Percentiles rank a stretch among this genome's conserved stretches.
phyloP scores from a whole-genome alignment of 35 echinoderm and acorn worm genomes.

The Heliocidaris tuberculata region DNA sequence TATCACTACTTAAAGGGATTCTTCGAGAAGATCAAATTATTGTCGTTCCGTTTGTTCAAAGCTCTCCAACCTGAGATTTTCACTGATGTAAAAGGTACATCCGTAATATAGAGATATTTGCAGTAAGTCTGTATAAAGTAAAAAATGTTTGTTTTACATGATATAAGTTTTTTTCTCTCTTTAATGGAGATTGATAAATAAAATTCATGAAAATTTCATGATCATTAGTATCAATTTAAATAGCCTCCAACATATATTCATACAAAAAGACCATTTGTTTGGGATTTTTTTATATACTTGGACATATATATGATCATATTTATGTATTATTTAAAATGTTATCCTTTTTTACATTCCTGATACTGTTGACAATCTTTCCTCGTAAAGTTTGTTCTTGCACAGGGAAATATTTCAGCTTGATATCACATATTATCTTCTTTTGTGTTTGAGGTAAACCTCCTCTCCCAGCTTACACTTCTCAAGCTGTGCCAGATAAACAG shows the following conservation, averaged over 20 bases:
- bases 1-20: not conserved
- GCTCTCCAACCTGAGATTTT: not conserved
- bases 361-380: not conserved
- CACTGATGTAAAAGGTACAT: not conserved
- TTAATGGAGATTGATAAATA: too few species aligned
- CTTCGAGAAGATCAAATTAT: slow-evolving; percentile 6
- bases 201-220: not conserved
- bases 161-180: too few species aligned
- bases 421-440: not conserved
- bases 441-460: not conserved
- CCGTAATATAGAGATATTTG: not conserved
- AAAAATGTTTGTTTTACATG: too few species aligned
- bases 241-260: not conserved
- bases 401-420: not conserved
- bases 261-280: too few species aligned
- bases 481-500: not conserved
- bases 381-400: not conserved
- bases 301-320: too few species aligned
- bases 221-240: not conserved
- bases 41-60: not conserved
- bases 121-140: not conserved
- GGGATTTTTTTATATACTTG: too few species aligned
- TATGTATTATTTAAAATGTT: not conserved
- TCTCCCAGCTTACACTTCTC: not conserved
- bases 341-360: not conserved